Conservation (phyloP, 2,797 vertebrate species). For the Eulemur rubriventer region DNA sequence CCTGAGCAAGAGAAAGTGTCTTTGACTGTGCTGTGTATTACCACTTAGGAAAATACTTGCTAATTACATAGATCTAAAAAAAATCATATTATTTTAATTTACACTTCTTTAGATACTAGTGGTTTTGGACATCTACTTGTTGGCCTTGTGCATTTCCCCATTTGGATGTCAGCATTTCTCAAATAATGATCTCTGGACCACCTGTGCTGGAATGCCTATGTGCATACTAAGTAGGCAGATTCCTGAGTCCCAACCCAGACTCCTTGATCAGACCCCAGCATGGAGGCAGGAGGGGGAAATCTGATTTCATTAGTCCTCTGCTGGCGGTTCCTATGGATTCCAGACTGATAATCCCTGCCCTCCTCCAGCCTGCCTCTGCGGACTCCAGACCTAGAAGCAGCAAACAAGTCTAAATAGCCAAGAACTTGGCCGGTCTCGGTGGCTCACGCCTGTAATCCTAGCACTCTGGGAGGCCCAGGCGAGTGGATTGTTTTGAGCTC, state of each 20-base stretch:
- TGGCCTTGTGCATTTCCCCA: background rate
- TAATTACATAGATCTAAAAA: background rate
- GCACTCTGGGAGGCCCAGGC: too few relatives aligned
- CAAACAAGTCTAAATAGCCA: background rate
- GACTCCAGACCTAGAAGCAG: background rate
- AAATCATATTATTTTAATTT: background rate
- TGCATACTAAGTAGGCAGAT: background rate
- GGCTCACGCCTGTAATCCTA: too few relatives aligned
- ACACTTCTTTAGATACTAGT: background rate
- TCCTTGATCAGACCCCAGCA: background rate
- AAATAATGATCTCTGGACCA: background rate
- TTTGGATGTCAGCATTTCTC: background rate
- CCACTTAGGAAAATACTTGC: conserved; percentile 6
- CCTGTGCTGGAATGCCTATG: background rate
- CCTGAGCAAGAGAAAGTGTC: background rate
- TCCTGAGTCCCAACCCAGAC: background rate
- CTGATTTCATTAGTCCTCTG: background rate
- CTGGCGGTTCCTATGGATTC: background rate
- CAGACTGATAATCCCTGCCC: background rate
- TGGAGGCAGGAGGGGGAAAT: background rate
- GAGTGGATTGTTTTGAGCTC: too few relatives aligned
- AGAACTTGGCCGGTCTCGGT: background rate
- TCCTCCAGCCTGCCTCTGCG: background rate
- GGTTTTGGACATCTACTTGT: background rate
- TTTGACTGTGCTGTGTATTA: background rate